phyloP scores from a whole-genome alignment of 2,888 invertebrate species.

The Athetis lepigone region DNA sequence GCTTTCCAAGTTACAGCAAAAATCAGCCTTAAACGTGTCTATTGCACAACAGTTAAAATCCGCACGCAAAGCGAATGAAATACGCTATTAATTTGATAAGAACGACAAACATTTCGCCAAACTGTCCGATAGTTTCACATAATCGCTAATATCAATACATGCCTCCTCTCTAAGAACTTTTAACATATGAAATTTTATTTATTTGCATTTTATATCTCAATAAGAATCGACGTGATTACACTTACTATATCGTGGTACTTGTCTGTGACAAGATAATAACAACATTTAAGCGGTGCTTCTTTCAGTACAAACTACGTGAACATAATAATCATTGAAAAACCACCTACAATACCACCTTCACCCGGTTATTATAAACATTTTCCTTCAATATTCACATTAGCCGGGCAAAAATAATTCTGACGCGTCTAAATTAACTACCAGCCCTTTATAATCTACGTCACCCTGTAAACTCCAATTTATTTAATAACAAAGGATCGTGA shows the following conservation, averaged over 20 bases:
- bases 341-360: slow-evolving; percentile 10
- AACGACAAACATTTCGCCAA: slow-evolving; percentile 61
- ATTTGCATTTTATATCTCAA: slow-evolving; percentile 51
- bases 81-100: slow-evolving; percentile 65
- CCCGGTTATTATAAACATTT: background rate
- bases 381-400: background rate
- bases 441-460: slow-evolving; percentile 69
- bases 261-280: slow-evolving; percentile 71
- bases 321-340: slow-evolving; percentile 30
- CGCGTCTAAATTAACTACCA: slow-evolving; percentile 52
- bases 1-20: slow-evolving; percentile 19
- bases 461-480: slow-evolving; percentile 77
- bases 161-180: slow-evolving; percentile 45
- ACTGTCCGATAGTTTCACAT: slow-evolving; percentile 56
- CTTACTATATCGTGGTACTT: slow-evolving; percentile 65
- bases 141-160: slow-evolving; percentile 65
- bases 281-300: slow-evolving; percentile 72
- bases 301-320: slow-evolving; percentile 65
- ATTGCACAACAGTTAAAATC: slow-evolving; percentile 57
- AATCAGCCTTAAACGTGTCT: slow-evolving; percentile 30
- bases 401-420: slow-evolving; percentile 23
- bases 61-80: slow-evolving; percentile 74
- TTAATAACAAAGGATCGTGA: slow-evolving; percentile 54
- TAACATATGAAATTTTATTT: slow-evolving; percentile 58
- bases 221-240: slow-evolving; percentile 67